Evolutionary conservation across 1,140 invertebrate genomes (phyloP).

Genomic region (Cotesia glomerata): DNA sequence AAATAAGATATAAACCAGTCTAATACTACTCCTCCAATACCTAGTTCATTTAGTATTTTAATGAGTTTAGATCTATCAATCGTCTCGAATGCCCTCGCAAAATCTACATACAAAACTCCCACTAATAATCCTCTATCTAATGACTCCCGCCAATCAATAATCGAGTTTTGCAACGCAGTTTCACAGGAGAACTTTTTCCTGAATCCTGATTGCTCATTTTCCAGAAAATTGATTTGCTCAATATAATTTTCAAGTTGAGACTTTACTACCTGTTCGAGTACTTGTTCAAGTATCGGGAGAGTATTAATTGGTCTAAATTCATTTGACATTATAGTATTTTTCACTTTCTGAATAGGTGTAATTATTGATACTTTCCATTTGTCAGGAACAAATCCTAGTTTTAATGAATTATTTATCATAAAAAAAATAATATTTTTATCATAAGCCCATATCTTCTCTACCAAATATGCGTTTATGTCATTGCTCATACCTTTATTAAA

Average conservation of each 20-base stretch:
- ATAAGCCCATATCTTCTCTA: not conserved
- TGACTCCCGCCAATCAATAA: slow-evolving; percentile 9
- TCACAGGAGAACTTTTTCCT: slow-evolving; percentile 19
- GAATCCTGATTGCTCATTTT: slow-evolving; percentile 27
- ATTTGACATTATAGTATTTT: slow-evolving; percentile 26
- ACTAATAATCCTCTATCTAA: slow-evolving; percentile 4
- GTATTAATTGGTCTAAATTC: slow-evolving; percentile 35
- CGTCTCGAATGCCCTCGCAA: slow-evolving; percentile 34
- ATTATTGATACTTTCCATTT: slow-evolving; percentile 33
- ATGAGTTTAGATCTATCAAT: slow-evolving; percentile 20
- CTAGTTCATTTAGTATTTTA: slow-evolving; percentile 18
- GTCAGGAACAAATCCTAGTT: slow-evolving; percentile 12
- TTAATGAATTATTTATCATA: slow-evolving; percentile 26
- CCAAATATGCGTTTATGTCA: not conserved
- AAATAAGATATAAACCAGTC: slow-evolving; percentile 25
- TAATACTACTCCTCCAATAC: slow-evolving; percentile 18
- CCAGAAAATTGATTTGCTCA: slow-evolving; percentile 15
- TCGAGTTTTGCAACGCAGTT: slow-evolving; percentile 7
- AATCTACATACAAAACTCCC: slow-evolving; percentile 18
- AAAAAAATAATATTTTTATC: not conserved
- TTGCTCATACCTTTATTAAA: not conserved
- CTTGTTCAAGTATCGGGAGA: slow-evolving; percentile 33
- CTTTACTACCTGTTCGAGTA: slow-evolving; percentile 20
- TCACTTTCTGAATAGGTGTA: slow-evolving; percentile 32
- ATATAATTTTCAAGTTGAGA: slow-evolving; percentile 22